These are phyloP conservation scores for Fragum whitleyi DNA, from an alignment of 2,888 invertebrate species.

Conservation along the genomic window DNA sequence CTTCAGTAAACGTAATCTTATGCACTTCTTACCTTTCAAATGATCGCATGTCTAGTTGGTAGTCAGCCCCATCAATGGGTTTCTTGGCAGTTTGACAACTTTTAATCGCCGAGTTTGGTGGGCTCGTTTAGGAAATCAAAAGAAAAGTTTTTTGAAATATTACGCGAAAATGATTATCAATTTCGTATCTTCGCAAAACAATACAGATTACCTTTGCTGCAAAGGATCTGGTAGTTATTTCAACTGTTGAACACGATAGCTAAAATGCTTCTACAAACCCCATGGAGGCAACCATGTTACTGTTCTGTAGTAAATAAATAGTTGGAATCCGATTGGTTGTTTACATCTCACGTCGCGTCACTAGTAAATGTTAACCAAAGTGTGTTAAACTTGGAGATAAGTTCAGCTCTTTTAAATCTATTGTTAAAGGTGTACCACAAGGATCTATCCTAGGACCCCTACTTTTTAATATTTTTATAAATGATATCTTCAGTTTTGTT, in stretches of 20 bases:
- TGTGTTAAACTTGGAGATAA: too few species aligned
- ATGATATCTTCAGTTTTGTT: too few species aligned
- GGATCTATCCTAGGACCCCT: too few species aligned
- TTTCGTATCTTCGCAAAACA: not conserved
- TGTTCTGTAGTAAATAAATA: slow-evolving; percentile 7
- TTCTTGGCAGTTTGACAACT: slow-evolving; percentile 12
- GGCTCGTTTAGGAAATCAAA: not conserved
- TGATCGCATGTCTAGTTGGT: too few species aligned
- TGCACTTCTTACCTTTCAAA: not conserved
- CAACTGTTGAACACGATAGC: not conserved
- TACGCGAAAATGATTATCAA: not conserved
- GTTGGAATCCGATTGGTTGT: not conserved
- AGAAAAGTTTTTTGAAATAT: not conserved
- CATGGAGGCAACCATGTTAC: slow-evolving; percentile 39
- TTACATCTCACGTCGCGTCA: not conserved
- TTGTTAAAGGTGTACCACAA: too few species aligned
- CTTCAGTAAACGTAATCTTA: too few species aligned
- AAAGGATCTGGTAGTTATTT: not conserved
- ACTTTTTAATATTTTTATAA: too few species aligned
- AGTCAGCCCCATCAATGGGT: too few species aligned
- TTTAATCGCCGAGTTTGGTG: not conserved
- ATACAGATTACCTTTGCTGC: not conserved
- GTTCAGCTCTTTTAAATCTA: too few species aligned
- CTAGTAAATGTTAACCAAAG: not conserved
- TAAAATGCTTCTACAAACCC: not conserved